Percentiles rank a stretch among this genome's conserved stretches.
phyloP scores from a whole-genome alignment of 2,888 invertebrate species.

The Seira sanloemensis region DNA sequence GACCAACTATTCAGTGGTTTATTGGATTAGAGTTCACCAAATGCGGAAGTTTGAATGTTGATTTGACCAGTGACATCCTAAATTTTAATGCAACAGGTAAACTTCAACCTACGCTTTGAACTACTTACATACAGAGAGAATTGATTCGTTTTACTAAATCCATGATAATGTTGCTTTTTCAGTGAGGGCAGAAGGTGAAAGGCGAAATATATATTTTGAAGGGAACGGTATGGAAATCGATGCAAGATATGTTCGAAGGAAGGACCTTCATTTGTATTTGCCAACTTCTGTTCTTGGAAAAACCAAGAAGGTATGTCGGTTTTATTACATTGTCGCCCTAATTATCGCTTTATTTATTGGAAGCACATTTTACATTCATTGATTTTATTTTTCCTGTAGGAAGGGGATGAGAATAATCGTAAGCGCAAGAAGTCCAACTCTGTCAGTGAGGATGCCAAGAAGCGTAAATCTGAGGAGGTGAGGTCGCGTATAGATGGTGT shows the following conservation, averaged over 20 bases:
- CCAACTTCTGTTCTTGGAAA: constrained; percentile 51
- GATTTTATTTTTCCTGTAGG: constrained; percentile 36
- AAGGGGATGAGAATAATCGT: constrained; percentile 61
- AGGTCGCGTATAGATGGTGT: too few species aligned
- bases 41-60: constrained; percentile 88
- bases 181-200: constrained; percentile 83
- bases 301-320: constrained; percentile 12
- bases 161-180: constrained; percentile 73
- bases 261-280: constrained; percentile 71
- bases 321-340: too few species aligned
- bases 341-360: too few species aligned
- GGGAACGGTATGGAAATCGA: constrained; percentile 89
- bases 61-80: constrained; percentile 94
- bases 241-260: constrained; percentile 89
- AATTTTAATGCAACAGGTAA: constrained; percentile 92
- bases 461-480: constrained; percentile 58
- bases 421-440: constrained; percentile 71
- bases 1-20: constrained; percentile 84
- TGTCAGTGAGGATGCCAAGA: constrained; percentile 68
- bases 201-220: constrained; percentile 83
- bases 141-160: too few species aligned
- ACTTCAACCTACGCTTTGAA: too few species aligned
- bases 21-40: constrained; percentile 96
- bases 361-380: too few species aligned
- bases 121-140: too few species aligned